phyloP scores from a whole-genome alignment of 2,797 vertebrate genomes.

The Poeciliopsis gracilis region DNA sequence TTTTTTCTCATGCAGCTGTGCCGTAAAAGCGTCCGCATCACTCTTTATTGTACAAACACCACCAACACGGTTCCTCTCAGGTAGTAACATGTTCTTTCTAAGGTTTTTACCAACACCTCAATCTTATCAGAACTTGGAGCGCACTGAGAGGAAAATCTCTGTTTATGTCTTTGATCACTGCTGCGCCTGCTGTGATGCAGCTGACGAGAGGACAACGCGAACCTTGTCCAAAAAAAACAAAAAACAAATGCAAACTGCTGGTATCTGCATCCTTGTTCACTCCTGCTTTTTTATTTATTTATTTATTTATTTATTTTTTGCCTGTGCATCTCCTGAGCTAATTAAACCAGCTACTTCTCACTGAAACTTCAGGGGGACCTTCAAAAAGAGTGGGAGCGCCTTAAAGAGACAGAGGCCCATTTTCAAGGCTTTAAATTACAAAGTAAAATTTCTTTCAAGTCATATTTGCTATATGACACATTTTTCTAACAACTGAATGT shows the following conservation, averaged over 20 bases:
- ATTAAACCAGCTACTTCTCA: too few relatives aligned
- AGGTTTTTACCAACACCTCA: neutral
- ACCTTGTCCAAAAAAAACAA: neutral
- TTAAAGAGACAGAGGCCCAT: too few relatives aligned
- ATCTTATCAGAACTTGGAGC: neutral
- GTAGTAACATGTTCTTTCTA: neutral
- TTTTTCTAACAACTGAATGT: too few relatives aligned
- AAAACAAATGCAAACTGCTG: neutral
- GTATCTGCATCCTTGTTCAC: neutral
- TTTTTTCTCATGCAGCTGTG: neutral
- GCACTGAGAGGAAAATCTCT: neutral
- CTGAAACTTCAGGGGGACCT: too few relatives aligned
- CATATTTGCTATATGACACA: too few relatives aligned
- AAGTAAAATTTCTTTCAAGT: too few relatives aligned
- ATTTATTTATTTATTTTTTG: too few relatives aligned
- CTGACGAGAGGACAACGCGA: neutral
- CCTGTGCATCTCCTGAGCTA: too few relatives aligned
- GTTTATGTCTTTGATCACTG: neutral
- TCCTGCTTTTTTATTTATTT: neutral
- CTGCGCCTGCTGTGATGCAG: slow-evolving; percentile 3
- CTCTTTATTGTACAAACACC: neutral
- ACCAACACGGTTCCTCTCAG: neutral
- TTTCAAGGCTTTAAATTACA: too few relatives aligned
- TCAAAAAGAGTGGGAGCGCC: too few relatives aligned
- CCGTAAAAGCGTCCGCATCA: neutral